Conservation (phyloP, 2,888 invertebrate species). For the Anaspis maculata region DNA sequence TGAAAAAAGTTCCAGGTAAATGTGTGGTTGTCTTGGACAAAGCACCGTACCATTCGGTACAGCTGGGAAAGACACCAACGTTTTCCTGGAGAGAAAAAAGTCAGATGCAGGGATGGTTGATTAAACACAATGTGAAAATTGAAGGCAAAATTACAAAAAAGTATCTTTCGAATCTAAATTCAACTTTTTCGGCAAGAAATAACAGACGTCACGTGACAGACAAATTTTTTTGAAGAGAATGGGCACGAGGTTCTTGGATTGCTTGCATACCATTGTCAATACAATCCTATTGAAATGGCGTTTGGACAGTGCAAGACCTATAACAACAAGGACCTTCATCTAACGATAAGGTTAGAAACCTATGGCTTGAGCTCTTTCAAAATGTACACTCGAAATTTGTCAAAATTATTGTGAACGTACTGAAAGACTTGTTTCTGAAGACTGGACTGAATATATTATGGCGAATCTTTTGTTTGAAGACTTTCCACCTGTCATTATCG, state of each 20-base stretch:
- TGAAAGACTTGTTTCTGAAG: neutral
- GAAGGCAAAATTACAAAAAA: slow-evolving; percentile 9
- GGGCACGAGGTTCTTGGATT: slow-evolving; percentile 7
- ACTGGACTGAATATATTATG: slow-evolving; percentile 1
- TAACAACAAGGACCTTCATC: slow-evolving; percentile 3
- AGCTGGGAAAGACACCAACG: slow-evolving; percentile 2
- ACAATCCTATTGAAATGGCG: slow-evolving; percentile 9
- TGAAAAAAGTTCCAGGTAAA: slow-evolving; percentile 5
- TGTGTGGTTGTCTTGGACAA: slow-evolving; percentile 1
- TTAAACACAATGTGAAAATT: slow-evolving; percentile 7
- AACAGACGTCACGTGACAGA: slow-evolving; percentile 6
- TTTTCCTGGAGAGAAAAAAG: slow-evolving; percentile 7
- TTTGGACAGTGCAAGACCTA: slow-evolving; percentile 6
- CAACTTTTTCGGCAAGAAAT: slow-evolving; percentile 9
- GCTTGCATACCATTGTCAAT: slow-evolving; percentile 9
- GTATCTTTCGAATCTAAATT: slow-evolving; percentile 3
- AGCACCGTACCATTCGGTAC: slow-evolving; percentile 4
- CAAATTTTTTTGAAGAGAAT: slow-evolving; percentile 4
- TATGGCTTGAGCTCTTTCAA: neutral
- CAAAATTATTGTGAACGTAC: neutral
- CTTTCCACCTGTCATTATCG: neutral
- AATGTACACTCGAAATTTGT: neutral
- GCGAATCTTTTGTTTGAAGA: neutral
- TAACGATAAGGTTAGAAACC: neutral
- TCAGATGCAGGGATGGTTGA: slow-evolving; percentile 14